These are phyloP conservation scores for Ommatoiulus sabulosus DNA, from an alignment of 2,888 invertebrate species.

Conservation along the genomic window DNA sequence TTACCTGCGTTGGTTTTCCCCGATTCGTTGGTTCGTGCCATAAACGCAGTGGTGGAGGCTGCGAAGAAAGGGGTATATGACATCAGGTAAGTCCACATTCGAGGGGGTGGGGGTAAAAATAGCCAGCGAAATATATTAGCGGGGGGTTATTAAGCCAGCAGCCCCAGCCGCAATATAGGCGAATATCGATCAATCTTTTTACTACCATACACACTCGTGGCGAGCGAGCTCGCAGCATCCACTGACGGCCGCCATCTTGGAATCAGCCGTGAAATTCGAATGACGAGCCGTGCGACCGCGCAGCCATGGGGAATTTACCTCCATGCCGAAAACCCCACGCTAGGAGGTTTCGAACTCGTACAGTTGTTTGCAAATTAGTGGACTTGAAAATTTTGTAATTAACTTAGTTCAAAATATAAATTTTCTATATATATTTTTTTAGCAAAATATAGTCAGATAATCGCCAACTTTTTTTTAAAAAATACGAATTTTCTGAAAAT, in stretches of 20 bases:
- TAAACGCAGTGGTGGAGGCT: conserved; percentile 36
- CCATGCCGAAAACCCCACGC: too few species aligned
- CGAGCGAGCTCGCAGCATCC: conserved; percentile 1
- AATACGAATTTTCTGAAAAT: too few species aligned
- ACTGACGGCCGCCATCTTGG: conserved; percentile 38
- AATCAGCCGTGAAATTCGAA: conserved; percentile 21
- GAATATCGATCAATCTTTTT: conserved; percentile 51
- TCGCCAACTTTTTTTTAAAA: too few species aligned
- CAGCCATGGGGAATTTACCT: conserved; percentile 41
- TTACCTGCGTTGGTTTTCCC: conserved; percentile 27
- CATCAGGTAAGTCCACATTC: conserved; percentile 52
- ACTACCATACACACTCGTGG: conserved; percentile 47
- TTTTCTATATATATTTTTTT: too few species aligned
- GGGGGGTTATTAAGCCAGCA: conserved; percentile 37
- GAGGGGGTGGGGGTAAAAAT: conserved; percentile 28
- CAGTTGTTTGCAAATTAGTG: too few species aligned
- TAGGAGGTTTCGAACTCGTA: neutral
- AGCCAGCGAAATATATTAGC: conserved; percentile 50
- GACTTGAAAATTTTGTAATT: too few species aligned
- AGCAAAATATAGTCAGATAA: too few species aligned
- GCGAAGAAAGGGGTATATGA: conserved; percentile 32
- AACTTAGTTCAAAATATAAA: too few species aligned
- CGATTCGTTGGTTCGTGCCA: conserved; percentile 36
- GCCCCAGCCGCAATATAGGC: conserved; percentile 39
- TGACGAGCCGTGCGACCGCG: neutral